Evolutionary conservation across 2,888 invertebrate genomes (phyloP), one percentile per base, ranked within the genome.

Genomic region (Zaprionus lineosus): DNA sequence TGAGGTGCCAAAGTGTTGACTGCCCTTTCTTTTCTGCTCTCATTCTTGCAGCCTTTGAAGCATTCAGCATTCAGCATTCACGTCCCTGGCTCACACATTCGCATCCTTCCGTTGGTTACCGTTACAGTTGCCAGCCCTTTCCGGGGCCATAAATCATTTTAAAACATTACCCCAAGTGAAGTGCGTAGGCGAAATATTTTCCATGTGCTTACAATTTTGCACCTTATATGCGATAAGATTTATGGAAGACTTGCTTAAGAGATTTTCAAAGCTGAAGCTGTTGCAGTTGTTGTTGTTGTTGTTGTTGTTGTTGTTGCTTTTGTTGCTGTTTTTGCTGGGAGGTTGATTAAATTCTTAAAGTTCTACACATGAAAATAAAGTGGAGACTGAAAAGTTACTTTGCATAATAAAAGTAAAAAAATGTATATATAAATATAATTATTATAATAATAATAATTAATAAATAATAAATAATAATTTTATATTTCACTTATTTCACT

Each of bases 131-230:
- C 14, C 21, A 24, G 39, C 9, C 44, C 34, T 33, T 58, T 52
- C 51, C 60, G 36, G 21, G 14, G 41, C 47, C 67, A 78, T 78
- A 84, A 78, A 78, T 78, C 84, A 78, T 78, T 76, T 83, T 83
- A 74, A 77, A 78, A 66, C 77, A 70, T 76, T 61, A 58, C 61
- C 61, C 61, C 52, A 62, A 44, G 51, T 76, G 69, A n/a, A 60
- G 58, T 79, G 68, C 83, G 75, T 75, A 60, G 65, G 56, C 31
- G 66, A 63, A 70, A 64, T 64, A 79, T 72, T 60, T 72, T 55
- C 52, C 59, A 52, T 61, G 58, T 62, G 56, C 62, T 68, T 47
- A 62, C 65, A 79, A 76, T 82, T 74, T 78, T 64, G 55, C 84
- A 84, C 84, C 71, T 84, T 60, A 59, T 60, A 72, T 55, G 50